Conservation (phyloP, 2,888 invertebrate species). For the Molorchus minor region DNA sequence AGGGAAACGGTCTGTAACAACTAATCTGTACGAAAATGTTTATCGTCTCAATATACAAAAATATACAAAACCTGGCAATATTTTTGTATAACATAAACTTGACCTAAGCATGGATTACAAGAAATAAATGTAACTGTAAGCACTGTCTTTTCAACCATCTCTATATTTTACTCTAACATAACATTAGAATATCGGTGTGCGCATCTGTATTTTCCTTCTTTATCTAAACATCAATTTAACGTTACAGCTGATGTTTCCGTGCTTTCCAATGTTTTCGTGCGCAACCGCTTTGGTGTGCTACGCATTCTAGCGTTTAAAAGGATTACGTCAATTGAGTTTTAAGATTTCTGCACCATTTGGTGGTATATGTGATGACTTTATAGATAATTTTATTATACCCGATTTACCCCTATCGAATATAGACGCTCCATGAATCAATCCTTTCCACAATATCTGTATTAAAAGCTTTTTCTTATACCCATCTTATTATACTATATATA, state of each 20-base stretch:
- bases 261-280: conserved; percentile 43
- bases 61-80: too few species aligned
- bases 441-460: too few species aligned
- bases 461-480: too few species aligned
- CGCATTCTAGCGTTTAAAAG: background rate
- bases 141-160: conserved; percentile 12
- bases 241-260: conserved; percentile 49
- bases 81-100: too few species aligned
- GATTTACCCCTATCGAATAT: background rate
- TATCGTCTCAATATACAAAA: too few species aligned
- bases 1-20: too few species aligned
- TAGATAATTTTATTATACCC: conserved; percentile 7
- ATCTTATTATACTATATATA: too few species aligned
- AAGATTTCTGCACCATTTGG: conserved; percentile 19
- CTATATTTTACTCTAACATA: conserved; percentile 19
- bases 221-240: conserved; percentile 60
- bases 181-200: conserved; percentile 44
- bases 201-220: conserved; percentile 53
- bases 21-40: background rate
- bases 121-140: too few species aligned
- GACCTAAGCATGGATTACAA: too few species aligned
- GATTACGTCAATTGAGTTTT: conserved; percentile 21
- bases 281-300: conserved; percentile 39
- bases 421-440: too few species aligned
- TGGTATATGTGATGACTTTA: conserved; percentile 9